Percentiles rank a stretch among this genome's conserved stretches.
Conservation (phyloP, 1,140 invertebrate genomes). For the silkworm (Bombyx mori) region ASM3026992v2 NC_085124.1:8494501-8495000, state of each 20-base stretch:
- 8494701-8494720: not conserved
- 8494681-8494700: constrained; percentile 1
- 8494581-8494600: constrained; percentile 69
- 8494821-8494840: constrained; percentile 65
- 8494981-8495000: not conserved
- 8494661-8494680: constrained; percentile 28
- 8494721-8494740: constrained; percentile 16
- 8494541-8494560: constrained; percentile 70
- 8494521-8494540: constrained; percentile 65
- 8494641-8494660: constrained; percentile 65
- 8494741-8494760: constrained; percentile 61
- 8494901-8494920: constrained; percentile 40
- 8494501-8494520: constrained; percentile 59
- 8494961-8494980: constrained; percentile 10
- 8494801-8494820: constrained; percentile 63
- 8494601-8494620: constrained; percentile 70
- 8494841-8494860: constrained; percentile 68
- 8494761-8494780: constrained; percentile 60
- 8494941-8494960: constrained; percentile 15
- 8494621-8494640: constrained; percentile 69
- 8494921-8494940: constrained; percentile 12
- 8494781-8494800: constrained; percentile 69
- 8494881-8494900: constrained; percentile 63
- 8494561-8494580: constrained; percentile 69
- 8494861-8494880: constrained; percentile 63